Evolutionary conservation across 2,888 invertebrate genomes (phyloP).

Genomic region (Punctoribates punctum): DNA sequence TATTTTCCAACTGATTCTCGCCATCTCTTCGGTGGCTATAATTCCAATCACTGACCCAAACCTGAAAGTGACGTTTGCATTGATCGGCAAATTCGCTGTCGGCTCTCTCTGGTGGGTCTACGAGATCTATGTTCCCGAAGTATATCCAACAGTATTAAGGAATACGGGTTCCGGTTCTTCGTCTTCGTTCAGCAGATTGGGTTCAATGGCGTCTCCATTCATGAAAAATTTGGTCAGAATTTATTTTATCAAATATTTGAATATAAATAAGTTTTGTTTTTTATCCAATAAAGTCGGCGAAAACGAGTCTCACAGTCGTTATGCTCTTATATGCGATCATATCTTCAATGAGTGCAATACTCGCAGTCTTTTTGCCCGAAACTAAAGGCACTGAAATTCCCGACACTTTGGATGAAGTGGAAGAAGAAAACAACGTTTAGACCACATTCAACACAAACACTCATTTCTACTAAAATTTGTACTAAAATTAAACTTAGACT

Average conservation of each 20-base stretch:
- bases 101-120: conserved; percentile 24
- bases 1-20: neutral
- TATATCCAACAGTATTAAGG: conserved; percentile 43
- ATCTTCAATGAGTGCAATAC: conserved; percentile 25
- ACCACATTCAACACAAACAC: neutral
- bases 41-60: conserved; percentile 5
- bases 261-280: neutral
- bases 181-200: conserved; percentile 36
- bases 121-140: conserved; percentile 32
- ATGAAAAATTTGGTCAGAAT: conserved; percentile 41
- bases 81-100: conserved; percentile 42
- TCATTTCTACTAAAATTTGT: neutral
- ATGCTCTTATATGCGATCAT: conserved; percentile 37
- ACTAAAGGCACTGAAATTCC: conserved; percentile 42
- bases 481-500: too few species aligned
- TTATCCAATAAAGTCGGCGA: neutral
- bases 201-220: conserved; percentile 43
- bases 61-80: conserved; percentile 1
- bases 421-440: neutral
- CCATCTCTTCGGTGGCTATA: conserved; percentile 14
- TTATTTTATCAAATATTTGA: neutral
- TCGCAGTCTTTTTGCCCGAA: conserved; percentile 43
- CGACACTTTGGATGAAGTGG: conserved; percentile 39
- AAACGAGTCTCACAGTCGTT: conserved; percentile 18
- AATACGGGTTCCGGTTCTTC: conserved; percentile 40